These are phyloP conservation scores for Pecten maximus DNA, from an alignment of 2,888 invertebrate genomes.

Conservation along the genomic window DNA sequence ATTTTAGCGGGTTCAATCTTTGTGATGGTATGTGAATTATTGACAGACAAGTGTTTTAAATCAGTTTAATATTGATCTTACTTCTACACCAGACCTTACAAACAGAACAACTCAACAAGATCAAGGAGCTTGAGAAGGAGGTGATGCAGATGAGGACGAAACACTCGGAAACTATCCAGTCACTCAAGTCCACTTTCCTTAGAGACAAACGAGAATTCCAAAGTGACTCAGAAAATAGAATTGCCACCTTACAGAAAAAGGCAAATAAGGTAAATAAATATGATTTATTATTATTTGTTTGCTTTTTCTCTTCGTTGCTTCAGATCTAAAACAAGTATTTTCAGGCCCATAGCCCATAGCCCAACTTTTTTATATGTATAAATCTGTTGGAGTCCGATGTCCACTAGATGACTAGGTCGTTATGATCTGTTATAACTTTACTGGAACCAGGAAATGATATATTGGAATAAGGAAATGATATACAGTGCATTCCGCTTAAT, in stretches of 20 bases:
- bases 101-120: conserved; percentile 78
- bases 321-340: background rate
- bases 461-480: too few relatives aligned
- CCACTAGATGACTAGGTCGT: too few relatives aligned
- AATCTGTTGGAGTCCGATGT: too few relatives aligned
- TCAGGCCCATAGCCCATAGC: background rate
- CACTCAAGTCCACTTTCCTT: conserved; percentile 80
- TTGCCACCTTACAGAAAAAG: conserved; percentile 78
- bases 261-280: conserved; percentile 79
- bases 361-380: background rate
- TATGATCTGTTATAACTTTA: too few relatives aligned
- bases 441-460: too few relatives aligned
- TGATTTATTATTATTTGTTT: background rate
- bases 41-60: background rate
- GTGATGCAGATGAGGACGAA: conserved; percentile 79
- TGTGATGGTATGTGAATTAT: too few relatives aligned
- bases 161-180: conserved; percentile 80
- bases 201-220: conserved; percentile 79
- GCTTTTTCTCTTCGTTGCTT: background rate
- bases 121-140: conserved; percentile 79
- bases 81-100: conserved; percentile 75
- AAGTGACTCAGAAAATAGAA: conserved; percentile 78
- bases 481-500: too few relatives aligned
- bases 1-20: too few relatives aligned
- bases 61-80: background rate